These are phyloP conservation scores for Thymelicus acteon DNA, from an alignment of 2,888 invertebrate genomes.

Conservation along the genomic window DNA sequence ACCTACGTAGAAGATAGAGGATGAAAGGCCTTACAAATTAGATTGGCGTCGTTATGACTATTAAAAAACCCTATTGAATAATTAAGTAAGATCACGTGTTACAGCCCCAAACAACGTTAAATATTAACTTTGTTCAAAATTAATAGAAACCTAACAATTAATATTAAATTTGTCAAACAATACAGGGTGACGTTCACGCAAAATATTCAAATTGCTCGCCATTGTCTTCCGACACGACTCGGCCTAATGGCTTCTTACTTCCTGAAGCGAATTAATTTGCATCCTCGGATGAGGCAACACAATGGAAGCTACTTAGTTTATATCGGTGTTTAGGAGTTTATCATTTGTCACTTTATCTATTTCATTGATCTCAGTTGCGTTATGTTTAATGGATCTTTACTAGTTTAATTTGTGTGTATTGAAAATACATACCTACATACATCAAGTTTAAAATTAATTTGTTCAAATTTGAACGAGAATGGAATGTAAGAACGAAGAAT, in stretches of 20 bases:
- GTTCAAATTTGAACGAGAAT: no score
- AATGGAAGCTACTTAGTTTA: constrained; percentile 29
- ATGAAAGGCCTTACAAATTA: no score
- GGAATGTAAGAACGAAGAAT: no score
- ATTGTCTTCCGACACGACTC: constrained; percentile 32
- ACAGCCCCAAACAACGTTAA: constrained; percentile 4
- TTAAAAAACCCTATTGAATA: neutral
- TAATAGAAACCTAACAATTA: constrained; percentile 12
- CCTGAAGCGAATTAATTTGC: constrained; percentile 34
- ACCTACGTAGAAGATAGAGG: no score
- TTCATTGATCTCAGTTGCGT: neutral
- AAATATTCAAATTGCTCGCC: constrained; percentile 35
- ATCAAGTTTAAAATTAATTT: no score
- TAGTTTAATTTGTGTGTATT: no score
- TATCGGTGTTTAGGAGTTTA: constrained; percentile 19
- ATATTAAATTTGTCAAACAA: constrained; percentile 32
- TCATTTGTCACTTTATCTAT: constrained; percentile 21
- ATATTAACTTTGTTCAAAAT: constrained; percentile 5
- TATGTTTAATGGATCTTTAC: neutral
- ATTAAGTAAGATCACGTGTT: neutral
- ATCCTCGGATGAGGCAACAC: constrained; percentile 18
- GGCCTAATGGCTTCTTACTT: constrained; percentile 32
- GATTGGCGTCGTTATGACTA: no score
- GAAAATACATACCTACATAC: no score
- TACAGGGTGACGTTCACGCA: constrained; percentile 14